Percentiles rank a stretch among this genome's conserved stretches.
Evolutionary conservation across 2,888 invertebrate species (phyloP).

Genomic region (Mermis nigrescens): DNA sequence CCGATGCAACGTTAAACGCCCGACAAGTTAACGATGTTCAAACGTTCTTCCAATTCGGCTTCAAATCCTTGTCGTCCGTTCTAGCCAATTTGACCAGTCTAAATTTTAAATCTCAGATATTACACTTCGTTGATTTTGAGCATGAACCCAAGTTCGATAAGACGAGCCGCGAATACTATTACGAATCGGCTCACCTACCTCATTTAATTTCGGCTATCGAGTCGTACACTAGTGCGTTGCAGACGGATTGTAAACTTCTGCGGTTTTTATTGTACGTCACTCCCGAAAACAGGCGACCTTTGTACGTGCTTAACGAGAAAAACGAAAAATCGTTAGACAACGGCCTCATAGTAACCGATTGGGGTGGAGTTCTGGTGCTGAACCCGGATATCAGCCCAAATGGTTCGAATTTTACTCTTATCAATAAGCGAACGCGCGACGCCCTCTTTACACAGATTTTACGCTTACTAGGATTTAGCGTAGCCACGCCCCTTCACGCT

Average conservation of each 20-base stretch:
- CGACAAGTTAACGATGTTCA: not conserved
- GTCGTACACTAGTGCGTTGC: not conserved
- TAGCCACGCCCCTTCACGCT: not conserved
- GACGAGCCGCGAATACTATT: not conserved
- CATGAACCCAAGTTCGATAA: not conserved
- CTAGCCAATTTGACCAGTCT: not conserved
- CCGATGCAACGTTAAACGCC: not conserved
- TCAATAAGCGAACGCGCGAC: slow-evolving; percentile 38
- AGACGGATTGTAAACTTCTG: slow-evolving; percentile 43
- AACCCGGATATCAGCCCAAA: slow-evolving; percentile 19
- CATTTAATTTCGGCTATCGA: not conserved
- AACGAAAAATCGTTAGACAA: slow-evolving; percentile 17
- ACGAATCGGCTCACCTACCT: not conserved
- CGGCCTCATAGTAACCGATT: slow-evolving; percentile 42
- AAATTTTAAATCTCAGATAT: not conserved
- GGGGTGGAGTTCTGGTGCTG: slow-evolving; percentile 68
- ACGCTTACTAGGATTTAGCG: not conserved
- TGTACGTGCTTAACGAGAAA: slow-evolving; percentile 14
- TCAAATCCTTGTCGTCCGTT: not conserved
- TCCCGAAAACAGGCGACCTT: slow-evolving; percentile 48
- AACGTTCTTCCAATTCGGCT: not conserved
- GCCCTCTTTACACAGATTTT: slow-evolving; percentile 16
- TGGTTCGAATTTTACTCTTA: slow-evolving; percentile 14
- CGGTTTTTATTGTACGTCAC: slow-evolving; percentile 67
- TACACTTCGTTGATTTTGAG: not conserved